Conservation (phyloP, 1,140 invertebrate species). For the Plectrocnemia conspersa region DNA sequence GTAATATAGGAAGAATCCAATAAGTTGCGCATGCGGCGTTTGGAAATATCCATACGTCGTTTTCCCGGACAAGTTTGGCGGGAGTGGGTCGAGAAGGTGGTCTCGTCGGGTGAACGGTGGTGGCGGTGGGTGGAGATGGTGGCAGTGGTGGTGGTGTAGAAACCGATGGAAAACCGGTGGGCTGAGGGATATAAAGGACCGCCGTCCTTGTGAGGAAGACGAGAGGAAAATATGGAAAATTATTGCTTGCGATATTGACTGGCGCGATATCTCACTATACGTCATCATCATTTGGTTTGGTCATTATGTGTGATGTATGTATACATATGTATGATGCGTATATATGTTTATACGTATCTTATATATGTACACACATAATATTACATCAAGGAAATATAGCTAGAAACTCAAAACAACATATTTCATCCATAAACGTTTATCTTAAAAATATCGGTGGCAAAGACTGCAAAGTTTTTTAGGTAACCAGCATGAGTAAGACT, state of each 20-base stretch:
- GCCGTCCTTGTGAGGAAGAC: constrained; percentile 18
- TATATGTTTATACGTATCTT: too few species aligned
- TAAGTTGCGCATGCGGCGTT: constrained; percentile 26
- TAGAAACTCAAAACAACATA: too few species aligned
- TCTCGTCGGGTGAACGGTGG: not conserved
- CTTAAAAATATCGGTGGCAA: too few species aligned
- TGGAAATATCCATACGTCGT: constrained; percentile 24
- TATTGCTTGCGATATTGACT: constrained; percentile 28
- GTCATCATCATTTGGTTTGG: too few species aligned
- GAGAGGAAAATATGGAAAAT: constrained; percentile 26
- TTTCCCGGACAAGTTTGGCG: constrained; percentile 23
- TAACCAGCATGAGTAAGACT: too few species aligned
- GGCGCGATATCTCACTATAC: constrained; percentile 8
- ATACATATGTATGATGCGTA: too few species aligned
- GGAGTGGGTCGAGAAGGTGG: not conserved
- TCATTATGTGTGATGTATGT: too few species aligned
- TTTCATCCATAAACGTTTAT: too few species aligned
- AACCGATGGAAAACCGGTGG: too few species aligned
- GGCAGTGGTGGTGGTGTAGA: not conserved
- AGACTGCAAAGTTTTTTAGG: too few species aligned
- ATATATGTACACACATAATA: too few species aligned
- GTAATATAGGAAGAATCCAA: constrained; percentile 25
- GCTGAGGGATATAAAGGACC: constrained; percentile 18
- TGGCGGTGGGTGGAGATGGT: not conserved
- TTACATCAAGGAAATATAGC: too few species aligned